Evolutionary conservation across 2,113 vertebrate species (phyloP).

Genomic region (Odocoileus hemionus): DNA sequence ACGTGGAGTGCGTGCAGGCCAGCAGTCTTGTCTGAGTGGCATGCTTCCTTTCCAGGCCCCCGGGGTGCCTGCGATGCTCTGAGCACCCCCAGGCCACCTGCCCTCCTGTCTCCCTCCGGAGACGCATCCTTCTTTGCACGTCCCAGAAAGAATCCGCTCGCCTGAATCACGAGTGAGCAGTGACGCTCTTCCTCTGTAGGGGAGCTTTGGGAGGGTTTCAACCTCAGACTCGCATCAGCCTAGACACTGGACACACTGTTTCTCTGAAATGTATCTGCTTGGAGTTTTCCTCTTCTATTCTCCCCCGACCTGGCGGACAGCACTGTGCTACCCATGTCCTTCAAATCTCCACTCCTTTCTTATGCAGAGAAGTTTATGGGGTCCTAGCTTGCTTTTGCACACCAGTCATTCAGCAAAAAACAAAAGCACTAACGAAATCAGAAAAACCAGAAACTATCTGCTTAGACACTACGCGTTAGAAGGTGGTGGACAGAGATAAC

Average conservation of each 20-base stretch:
- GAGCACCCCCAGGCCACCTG: accelerated
- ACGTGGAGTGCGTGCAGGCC: accelerated
- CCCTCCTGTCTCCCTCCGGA: background rate
- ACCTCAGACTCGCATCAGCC: background rate
- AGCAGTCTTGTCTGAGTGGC: background rate
- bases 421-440: background rate
- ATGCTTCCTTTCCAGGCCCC: accelerated
- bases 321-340: accelerated
- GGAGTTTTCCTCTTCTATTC: background rate
- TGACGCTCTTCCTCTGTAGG: background rate
- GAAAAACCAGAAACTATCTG: background rate
- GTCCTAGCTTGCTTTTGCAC: background rate
- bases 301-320: accelerated
- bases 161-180: background rate
- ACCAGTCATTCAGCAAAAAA: background rate
- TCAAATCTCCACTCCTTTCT: background rate
- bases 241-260: accelerated
- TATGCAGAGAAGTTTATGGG: accelerated
- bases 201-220: background rate
- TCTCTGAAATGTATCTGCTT: background rate
- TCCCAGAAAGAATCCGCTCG: too few species aligned
- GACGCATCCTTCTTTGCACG: accelerated
- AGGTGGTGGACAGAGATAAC: background rate
- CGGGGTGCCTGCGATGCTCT: background rate
- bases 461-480: accelerated